These are phyloP conservation scores for Limnothrissa miodon DNA, from an alignment of 2,113 vertebrate species.

Conservation along the genomic window DNA sequence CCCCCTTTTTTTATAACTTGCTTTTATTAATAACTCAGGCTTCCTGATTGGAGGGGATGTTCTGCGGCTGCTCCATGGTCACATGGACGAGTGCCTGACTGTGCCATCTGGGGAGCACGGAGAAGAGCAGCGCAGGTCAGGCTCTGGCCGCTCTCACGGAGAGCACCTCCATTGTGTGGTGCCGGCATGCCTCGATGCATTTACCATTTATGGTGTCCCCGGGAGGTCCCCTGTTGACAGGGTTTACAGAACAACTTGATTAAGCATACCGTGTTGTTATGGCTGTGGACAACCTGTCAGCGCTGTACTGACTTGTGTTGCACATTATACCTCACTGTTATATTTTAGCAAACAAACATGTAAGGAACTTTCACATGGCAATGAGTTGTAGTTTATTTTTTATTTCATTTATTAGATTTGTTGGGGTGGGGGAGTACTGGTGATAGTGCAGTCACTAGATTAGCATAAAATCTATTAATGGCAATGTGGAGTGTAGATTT, in stretches of 20 bases:
- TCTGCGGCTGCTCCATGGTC: slow-evolving; percentile 87
- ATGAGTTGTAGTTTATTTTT: too few species aligned
- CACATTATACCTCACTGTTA: background rate
- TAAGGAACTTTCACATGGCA: background rate
- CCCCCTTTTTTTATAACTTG: background rate
- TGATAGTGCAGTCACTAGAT: background rate
- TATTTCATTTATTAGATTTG: too few species aligned
- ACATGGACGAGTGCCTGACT: slow-evolving; percentile 97
- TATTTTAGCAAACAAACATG: background rate
- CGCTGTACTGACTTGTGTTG: background rate
- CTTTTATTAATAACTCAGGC: slow-evolving; percentile 63
- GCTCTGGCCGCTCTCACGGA: background rate
- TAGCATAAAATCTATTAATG: too few species aligned
- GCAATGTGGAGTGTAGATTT: too few species aligned
- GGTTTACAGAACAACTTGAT: background rate
- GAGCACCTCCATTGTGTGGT: background rate
- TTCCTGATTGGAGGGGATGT: slow-evolving; percentile 95
- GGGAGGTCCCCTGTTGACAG: background rate
- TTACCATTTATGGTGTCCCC: background rate
- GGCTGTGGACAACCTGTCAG: background rate
- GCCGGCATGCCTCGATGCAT: background rate
- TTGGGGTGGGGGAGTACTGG: background rate
- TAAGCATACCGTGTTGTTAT: background rate
- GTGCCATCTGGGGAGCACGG: slow-evolving; percentile 91
- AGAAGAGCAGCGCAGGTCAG: slow-evolving; percentile 90